Conservation (phyloP, 1,140 invertebrate genomes). For the Drosophila watanabei region DNA sequence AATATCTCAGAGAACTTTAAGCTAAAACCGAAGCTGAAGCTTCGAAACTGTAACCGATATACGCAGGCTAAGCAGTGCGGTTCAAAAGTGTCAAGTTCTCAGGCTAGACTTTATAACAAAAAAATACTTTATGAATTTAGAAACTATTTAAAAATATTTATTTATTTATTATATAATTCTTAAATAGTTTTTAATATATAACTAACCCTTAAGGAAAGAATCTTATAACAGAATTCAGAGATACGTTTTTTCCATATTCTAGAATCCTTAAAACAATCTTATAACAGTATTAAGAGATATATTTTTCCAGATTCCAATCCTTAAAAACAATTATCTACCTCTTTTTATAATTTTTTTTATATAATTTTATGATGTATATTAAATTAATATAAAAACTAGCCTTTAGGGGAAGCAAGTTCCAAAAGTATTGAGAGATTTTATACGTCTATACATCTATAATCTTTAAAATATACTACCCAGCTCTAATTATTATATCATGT, state of each 20-base stretch:
- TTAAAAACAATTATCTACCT: too few species aligned
- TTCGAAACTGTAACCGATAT: slow-evolving; percentile 18
- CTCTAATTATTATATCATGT: neutral
- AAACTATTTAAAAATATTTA: neutral
- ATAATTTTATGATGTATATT: neutral
- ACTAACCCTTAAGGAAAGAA: neutral
- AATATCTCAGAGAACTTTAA: slow-evolving; percentile 1
- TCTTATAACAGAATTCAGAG: neutral
- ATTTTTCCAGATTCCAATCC: too few species aligned
- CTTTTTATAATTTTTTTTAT: too few species aligned
- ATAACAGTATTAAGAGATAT: too few species aligned
- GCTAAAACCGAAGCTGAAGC: neutral
- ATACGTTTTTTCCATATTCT: neutral
- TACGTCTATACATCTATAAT: neutral
- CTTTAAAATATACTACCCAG: neutral
- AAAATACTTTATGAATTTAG: too few species aligned
- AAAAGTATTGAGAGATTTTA: neutral
- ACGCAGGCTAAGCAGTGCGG: slow-evolving; percentile 9
- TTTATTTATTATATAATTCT: neutral
- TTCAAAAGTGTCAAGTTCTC: neutral
- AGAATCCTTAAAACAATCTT: neutral
- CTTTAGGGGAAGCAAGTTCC: neutral
- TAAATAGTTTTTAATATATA: neutral
- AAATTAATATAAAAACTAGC: neutral
- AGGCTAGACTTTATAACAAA: neutral